Evolutionary conservation across 2,113 vertebrate species (phyloP).

Genomic region (Paraplagusia blochii): DNA sequence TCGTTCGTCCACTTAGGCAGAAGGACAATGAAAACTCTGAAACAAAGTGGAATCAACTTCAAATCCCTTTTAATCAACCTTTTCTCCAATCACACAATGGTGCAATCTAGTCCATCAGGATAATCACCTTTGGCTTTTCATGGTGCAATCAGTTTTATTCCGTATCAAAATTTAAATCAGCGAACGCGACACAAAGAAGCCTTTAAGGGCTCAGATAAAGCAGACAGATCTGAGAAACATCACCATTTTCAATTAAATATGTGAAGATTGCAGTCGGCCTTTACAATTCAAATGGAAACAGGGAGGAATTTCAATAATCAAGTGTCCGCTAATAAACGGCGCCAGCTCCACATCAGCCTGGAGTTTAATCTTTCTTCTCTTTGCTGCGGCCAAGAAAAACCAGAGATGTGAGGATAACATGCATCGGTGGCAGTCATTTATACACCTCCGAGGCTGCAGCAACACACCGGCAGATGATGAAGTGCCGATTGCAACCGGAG

Average conservation of each 20-base stretch:
- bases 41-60: constrained; percentile 43
- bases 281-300: constrained; percentile 40
- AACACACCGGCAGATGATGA: constrained; percentile 7
- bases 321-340: constrained; percentile 33
- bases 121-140: constrained; percentile 62
- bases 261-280: constrained; percentile 59
- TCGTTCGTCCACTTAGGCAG: neutral
- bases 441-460: constrained; percentile 14
- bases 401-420: constrained; percentile 30
- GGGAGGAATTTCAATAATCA: constrained; percentile 47
- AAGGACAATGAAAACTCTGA: constrained; percentile 8
- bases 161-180: constrained; percentile 62
- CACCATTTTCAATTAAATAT: constrained; percentile 46
- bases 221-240: constrained; percentile 28
- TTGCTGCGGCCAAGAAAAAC: constrained; percentile 23
- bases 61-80: constrained; percentile 62
- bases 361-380: constrained; percentile 14
- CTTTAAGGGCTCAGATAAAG: constrained; percentile 52
- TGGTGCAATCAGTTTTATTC: constrained; percentile 55
- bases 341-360: constrained; percentile 12
- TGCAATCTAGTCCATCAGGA: constrained; percentile 66
- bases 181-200: constrained; percentile 48
- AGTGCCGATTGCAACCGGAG: constrained; percentile 6
- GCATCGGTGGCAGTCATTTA: constrained; percentile 38
- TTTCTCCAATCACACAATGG: constrained; percentile 53